Evolutionary conservation across 1,140 invertebrate species (phyloP).

Genomic region (Saccostrea cuccullata): DNA sequence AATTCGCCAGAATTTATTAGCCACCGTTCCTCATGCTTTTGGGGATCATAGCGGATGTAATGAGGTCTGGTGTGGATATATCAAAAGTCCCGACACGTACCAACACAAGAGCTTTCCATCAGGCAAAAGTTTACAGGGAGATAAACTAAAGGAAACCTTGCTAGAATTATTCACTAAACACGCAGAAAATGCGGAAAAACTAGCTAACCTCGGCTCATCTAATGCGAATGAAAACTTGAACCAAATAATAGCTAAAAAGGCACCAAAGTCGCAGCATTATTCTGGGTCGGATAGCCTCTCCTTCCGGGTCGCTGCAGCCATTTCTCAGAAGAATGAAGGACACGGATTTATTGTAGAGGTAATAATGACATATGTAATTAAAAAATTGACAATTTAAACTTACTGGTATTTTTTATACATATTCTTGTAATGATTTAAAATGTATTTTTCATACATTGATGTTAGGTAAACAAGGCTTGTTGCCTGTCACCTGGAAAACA

Average conservation of each 20-base stretch:
- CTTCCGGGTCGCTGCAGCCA: slow-evolving; percentile 4
- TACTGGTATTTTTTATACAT: too few species aligned
- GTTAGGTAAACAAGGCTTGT: too few species aligned
- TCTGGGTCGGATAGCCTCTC: neutral
- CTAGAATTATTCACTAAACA: neutral
- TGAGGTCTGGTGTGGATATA: neutral
- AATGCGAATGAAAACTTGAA: slow-evolving; percentile 1
- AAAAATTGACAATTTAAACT: too few species aligned
- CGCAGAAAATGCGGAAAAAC: slow-evolving; percentile 17
- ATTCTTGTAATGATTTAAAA: too few species aligned
- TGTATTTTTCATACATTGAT: too few species aligned
- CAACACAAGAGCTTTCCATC: neutral
- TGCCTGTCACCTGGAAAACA: too few species aligned
- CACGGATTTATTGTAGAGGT: slow-evolving; percentile 51
- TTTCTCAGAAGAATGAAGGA: slow-evolving; percentile 24
- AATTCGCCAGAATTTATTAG: neutral
- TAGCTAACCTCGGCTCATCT: neutral
- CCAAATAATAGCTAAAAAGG: slow-evolving; percentile 7
- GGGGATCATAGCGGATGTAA: neutral
- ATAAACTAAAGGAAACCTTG: neutral
- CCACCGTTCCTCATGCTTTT: neutral
- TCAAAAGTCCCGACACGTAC: neutral
- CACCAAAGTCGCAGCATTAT: neutral
- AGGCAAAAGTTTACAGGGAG: neutral
- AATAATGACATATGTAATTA: neutral